Conservation (phyloP, 2,113 vertebrate species). For the sheep (Ovis aries) region ARS-UI_Ramb_v3.0 NC_056056.1:194537001-194537500, state of each 20-base stretch:
- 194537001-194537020: neutral
- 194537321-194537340: neutral
- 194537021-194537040: neutral
- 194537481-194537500: neutral
- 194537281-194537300: neutral
- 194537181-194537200: neutral
- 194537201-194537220: neutral
- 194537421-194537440: neutral
- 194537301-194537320: neutral
- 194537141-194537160: neutral
- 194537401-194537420: neutral
- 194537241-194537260: neutral
- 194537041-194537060: neutral
- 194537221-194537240: neutral
- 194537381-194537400: neutral
- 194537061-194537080: neutral
- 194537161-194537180: neutral
- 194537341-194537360: neutral
- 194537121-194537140: neutral
- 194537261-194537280: neutral
- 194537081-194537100: neutral
- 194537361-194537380: neutral
- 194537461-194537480: neutral
- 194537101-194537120: neutral
- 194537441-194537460: neutral